phyloP scores from a whole-genome alignment of 35 echinoderm and acorn worm genomes.

The Ophiothrix spiculata region DNA sequence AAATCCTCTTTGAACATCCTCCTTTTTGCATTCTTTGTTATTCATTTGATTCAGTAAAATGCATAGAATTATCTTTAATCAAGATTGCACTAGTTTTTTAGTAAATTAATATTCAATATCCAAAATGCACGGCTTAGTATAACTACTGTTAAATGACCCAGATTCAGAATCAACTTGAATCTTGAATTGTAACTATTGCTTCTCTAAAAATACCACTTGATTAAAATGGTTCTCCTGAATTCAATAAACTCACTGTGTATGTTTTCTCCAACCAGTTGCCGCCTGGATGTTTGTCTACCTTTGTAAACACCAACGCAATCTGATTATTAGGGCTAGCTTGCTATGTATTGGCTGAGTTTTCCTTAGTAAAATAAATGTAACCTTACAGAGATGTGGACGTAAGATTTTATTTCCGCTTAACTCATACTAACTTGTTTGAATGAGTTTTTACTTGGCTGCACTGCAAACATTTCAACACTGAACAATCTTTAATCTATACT shows the following conservation, averaged over 20 bases:
- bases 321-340: not conserved
- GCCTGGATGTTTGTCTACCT: not conserved
- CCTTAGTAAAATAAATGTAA: no score
- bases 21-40: no score
- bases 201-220: slow-evolving; percentile 4
- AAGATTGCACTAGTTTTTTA: not conserved
- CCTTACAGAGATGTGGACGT: no score
- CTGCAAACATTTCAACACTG: no score
- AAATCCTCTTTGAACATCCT: no score
- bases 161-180: not conserved
- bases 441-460: no score
- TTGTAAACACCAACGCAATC: not conserved
- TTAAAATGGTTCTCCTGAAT: not conserved
- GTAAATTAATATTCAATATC: not conserved
- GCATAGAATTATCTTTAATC: no score
- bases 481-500: no score
- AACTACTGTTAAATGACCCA: not conserved
- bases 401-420: no score
- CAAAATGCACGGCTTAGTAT: not conserved
- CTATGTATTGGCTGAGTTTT: no score
- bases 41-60: no score
- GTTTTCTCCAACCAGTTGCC: not conserved
- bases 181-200: not conserved
- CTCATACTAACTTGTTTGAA: no score
- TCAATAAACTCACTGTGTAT: slow-evolving; percentile 7